Evolutionary conservation across 2,888 invertebrate species (phyloP).

Genomic region (Heliconius erato): DNA sequence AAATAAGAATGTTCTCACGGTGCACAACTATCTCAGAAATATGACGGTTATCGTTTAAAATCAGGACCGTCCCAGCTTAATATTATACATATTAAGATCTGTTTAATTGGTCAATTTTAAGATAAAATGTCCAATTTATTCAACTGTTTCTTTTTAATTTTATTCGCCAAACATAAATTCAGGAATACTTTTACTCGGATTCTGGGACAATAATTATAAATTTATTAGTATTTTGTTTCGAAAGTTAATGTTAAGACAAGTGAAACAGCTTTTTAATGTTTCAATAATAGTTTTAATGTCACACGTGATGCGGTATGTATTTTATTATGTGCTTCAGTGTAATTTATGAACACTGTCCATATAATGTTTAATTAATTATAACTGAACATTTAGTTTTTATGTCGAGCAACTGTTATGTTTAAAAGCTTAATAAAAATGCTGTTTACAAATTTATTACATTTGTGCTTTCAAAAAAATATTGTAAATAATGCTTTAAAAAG

Average conservation of each 20-base stretch:
- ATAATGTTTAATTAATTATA: constrained; percentile 12
- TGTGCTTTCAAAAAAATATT: background rate
- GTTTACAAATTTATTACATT: background rate
- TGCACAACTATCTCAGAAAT: constrained; percentile 68
- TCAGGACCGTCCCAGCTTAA: constrained; percentile 64
- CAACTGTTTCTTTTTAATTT: constrained; percentile 36
- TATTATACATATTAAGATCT: constrained; percentile 73
- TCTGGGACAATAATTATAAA: constrained; percentile 26
- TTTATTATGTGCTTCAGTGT: constrained; percentile 3
- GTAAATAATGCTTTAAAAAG: background rate
- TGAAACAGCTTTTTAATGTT: constrained; percentile 21
- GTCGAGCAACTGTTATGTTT: constrained; percentile 10
- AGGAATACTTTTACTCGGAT: constrained; percentile 37
- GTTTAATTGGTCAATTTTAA: constrained; percentile 63
- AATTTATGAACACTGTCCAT: constrained; percentile 9
- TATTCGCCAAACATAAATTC: constrained; percentile 22
- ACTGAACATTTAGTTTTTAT: constrained; percentile 15
- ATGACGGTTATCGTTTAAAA: constrained; percentile 67
- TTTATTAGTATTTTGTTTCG: constrained; percentile 20
- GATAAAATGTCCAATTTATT: constrained; percentile 37
- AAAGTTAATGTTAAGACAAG: constrained; percentile 29
- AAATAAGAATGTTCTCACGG: constrained; percentile 64
- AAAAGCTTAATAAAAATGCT: background rate
- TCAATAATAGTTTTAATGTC: constrained; percentile 20
- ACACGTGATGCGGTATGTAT: background rate